Evolutionary conservation across 2,797 vertebrate species (phyloP).

Genomic region (Sciaenops ocellatus): DNA sequence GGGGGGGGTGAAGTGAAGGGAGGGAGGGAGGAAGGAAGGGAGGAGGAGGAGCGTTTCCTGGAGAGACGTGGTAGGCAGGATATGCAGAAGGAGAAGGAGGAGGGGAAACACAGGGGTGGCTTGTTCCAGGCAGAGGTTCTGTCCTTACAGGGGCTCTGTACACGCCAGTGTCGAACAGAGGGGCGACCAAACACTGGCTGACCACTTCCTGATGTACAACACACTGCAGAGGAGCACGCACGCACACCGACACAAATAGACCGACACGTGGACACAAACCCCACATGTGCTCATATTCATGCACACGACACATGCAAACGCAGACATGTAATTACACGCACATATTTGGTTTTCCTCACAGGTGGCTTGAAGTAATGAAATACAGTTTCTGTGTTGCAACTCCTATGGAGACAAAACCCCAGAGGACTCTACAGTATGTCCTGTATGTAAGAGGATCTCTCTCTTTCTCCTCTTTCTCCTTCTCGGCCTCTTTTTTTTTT

Average conservation of each 20-base stretch:
- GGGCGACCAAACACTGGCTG: conserved; percentile 55
- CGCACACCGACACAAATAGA: conserved; percentile 6
- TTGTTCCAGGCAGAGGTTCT: conserved; percentile 80
- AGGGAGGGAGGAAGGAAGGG: conserved; percentile 72
- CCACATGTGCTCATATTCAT: neutral
- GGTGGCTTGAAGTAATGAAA: conserved; percentile 67
- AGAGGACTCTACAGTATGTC: conserved; percentile 58
- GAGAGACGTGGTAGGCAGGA: conserved; percentile 82
- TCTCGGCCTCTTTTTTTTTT: conserved; percentile 48
- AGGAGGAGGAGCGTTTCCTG: conserved; percentile 83
- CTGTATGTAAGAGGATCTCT: conserved; percentile 74
- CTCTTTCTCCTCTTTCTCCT: conserved; percentile 41
- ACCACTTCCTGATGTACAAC: conserved; percentile 59
- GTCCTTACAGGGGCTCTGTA: conserved; percentile 75
- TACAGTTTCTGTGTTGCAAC: conserved; percentile 62
- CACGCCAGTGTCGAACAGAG: conserved; percentile 69
- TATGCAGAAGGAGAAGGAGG: conserved; percentile 77
- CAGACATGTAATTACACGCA: conserved; percentile 47
- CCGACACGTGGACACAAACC: neutral
- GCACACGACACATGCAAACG: conserved; percentile 31
- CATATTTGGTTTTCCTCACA: conserved; percentile 28
- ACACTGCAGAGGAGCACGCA: conserved; percentile 27
- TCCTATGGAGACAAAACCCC: conserved; percentile 63
- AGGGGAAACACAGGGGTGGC: conserved; percentile 79
- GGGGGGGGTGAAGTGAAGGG: conserved; percentile 44